Conservation (phyloP, 2,888 invertebrate species). For the Ectemnius cavifrons region DNA sequence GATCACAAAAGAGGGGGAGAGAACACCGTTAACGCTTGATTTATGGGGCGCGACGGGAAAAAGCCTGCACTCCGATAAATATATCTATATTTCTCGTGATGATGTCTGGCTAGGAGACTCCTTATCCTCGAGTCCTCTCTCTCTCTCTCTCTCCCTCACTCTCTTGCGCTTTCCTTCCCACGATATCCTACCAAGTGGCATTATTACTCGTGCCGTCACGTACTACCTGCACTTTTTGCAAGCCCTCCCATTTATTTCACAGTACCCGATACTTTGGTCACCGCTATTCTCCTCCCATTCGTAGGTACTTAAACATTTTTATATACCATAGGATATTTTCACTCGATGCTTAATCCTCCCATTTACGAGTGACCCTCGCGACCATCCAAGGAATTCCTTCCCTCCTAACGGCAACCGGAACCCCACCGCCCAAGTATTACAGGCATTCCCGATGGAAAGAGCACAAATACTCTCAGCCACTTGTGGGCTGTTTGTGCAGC, state of each 20-base stretch:
- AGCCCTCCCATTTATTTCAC: neutral
- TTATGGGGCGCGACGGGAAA: conserved; percentile 32
- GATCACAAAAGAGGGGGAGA: conserved; percentile 48
- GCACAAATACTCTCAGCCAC: conserved; percentile 26
- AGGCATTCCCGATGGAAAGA: conserved; percentile 29
- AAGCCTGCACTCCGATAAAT: conserved; percentile 40
- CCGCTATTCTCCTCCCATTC: neutral
- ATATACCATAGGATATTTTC: no score
- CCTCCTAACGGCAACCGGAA: neutral
- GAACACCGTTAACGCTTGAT: conserved; percentile 50
- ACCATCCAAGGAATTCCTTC: neutral
- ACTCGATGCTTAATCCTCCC: no score
- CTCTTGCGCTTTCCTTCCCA: neutral
- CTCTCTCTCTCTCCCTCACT: conserved; percentile 4
- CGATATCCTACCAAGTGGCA: neutral
- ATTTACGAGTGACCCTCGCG: no score
- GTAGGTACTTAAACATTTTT: no score
- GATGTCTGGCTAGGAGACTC: neutral
- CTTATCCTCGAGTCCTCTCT: conserved; percentile 11
- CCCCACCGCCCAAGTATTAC: conserved; percentile 12
- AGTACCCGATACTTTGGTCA: neutral
- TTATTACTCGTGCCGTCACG: conserved; percentile 7
- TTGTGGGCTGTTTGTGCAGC: conserved; percentile 30
- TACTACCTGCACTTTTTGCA: conserved; percentile 5
- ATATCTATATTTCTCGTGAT: conserved; percentile 18